Base-by-base conservation (phyloP, 1,140 invertebrate genomes). In the Drosophila micromelanica region DNA sequence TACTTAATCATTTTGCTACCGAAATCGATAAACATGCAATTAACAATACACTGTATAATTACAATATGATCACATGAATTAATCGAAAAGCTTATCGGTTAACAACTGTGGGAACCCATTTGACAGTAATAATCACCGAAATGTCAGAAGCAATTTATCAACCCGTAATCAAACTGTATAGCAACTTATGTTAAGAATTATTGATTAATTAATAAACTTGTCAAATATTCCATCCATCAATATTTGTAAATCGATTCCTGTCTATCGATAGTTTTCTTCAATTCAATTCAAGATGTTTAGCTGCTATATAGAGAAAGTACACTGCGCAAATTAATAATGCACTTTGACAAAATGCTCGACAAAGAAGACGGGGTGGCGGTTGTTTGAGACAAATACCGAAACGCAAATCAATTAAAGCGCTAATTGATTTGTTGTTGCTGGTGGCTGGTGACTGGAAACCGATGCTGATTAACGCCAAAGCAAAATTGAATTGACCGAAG, bases 341-440 rank as follows among this genome's bases (percentile, higher is more conserved):
- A 65, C 51, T 72, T 68, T 60, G 46, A 40, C 35, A 51, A 49
- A 30, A 12, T 13, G n/a, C 40, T 43, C 20, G 38, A 57, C 45
- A 49, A 42, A 9, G 15, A 7, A 8, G 9, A n/a, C 0, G 5
- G 13, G 9, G 27, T 3, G 38, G 27, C 2, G 38, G 40, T 6
- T 43, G 30, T 57, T 35, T 6, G 43, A 65, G 52, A 65, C 62
- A 65, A 72, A 72, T 52, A 72, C 45, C 61, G 46, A 63, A 74
- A 70, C 37, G 72, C 67, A 74, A 74, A 74, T 74, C 67, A 74
- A 74, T 74, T 74, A 70, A 63, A 57, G 59, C 72, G 51, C 72
- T 74, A 74, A 74, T 74, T 70, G 72, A 74, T 63, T 74, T 70
- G 71, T 73, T 73, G 37, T 40, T 71, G 65, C 48, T 46, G 60